Conservation (phyloP, 1,140 invertebrate genomes). For the Eriocheir sinensis region DNA sequence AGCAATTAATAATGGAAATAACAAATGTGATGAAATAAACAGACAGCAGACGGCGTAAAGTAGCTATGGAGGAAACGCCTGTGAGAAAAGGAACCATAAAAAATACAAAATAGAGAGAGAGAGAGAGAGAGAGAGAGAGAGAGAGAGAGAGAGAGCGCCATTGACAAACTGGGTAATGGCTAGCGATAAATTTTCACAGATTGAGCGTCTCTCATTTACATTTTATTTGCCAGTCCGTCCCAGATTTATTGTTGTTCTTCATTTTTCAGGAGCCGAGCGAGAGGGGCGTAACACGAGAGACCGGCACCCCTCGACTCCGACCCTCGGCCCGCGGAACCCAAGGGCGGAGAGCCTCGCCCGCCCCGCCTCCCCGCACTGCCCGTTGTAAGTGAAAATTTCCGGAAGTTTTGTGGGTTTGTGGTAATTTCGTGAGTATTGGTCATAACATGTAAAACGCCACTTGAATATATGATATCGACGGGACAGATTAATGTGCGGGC, state of each 20-base stretch:
- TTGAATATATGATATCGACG: constrained; percentile 71
- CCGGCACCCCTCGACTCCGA: neutral
- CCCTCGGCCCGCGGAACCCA: neutral
- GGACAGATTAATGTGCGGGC: constrained; percentile 57
- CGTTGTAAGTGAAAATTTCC: neutral
- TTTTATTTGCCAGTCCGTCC: constrained; percentile 75
- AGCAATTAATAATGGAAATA: neutral
- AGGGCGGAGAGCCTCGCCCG: neutral
- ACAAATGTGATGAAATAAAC: neutral
- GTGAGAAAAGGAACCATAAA: too few relatives aligned
- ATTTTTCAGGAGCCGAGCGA: constrained; percentile 58
- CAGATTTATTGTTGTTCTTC: constrained; percentile 77
- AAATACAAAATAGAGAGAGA: too few relatives aligned
- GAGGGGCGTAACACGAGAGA: constrained; percentile 31
- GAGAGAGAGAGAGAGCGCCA: constrained; percentile 63
- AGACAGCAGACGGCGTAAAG: neutral
- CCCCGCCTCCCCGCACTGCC: neutral
- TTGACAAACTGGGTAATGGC: constrained; percentile 75
- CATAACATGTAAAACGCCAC: constrained; percentile 59
- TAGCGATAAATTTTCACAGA: constrained; percentile 74
- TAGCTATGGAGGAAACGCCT: neutral
- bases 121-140: constrained; percentile 42
- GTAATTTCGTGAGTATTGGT: constrained; percentile 76
- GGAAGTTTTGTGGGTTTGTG: constrained; percentile 73
- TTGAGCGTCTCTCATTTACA: constrained; percentile 76